Evolutionary conservation across 2,797 vertebrate genomes (phyloP).

Genomic region (Bradypus variegatus): DNA sequence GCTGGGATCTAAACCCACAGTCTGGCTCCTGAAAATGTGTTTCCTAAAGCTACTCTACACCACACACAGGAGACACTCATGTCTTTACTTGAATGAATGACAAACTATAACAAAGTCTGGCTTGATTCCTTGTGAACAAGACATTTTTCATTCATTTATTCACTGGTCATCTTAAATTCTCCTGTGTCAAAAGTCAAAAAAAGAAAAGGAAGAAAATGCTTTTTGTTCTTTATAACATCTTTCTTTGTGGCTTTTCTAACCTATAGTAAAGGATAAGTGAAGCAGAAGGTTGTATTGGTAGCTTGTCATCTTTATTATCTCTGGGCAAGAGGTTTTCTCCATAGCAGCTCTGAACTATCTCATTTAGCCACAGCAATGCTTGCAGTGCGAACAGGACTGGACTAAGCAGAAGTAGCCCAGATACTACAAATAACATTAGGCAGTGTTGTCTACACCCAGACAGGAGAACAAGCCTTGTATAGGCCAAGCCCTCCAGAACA

Average conservation of each 20-base stretch:
- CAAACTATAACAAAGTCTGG: neutral
- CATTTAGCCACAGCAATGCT: neutral
- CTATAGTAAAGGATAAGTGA: neutral
- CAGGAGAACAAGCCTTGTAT: neutral
- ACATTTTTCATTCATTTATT: neutral
- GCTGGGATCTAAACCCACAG: neutral
- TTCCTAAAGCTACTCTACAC: neutral
- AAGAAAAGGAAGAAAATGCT: neutral
- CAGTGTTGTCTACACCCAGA: neutral
- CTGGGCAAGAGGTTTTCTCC: neutral
- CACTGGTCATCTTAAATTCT: conserved; percentile 12
- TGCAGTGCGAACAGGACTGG: neutral
- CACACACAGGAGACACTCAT: neutral
- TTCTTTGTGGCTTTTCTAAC: neutral
- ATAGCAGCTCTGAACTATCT: neutral
- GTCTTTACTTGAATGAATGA: neutral
- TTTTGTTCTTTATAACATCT: neutral
- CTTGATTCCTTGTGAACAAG: neutral
- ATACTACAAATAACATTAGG: neutral
- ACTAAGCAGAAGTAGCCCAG: neutral
- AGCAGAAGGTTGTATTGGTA: neutral
- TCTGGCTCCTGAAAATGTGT: neutral
- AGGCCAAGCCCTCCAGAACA: neutral
- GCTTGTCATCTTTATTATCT: neutral
- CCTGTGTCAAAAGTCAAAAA: neutral